phyloP scores from a whole-genome alignment of 2,888 invertebrate genomes.

The Harpalus rubripes region DNA sequence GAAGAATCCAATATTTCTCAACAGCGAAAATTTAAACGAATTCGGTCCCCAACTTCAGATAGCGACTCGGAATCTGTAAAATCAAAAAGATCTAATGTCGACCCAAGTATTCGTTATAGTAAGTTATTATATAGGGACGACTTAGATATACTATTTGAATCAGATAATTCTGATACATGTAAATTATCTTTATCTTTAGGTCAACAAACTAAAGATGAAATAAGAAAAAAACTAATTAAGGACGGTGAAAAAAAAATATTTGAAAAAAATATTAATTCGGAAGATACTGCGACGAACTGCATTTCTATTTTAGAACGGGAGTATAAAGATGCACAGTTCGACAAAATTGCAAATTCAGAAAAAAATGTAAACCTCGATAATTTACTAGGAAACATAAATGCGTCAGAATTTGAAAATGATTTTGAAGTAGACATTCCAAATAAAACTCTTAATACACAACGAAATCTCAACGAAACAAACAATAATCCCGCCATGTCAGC shows the following conservation, averaged over 20 bases:
- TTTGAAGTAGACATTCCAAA: constrained; percentile 18
- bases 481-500: constrained; percentile 31
- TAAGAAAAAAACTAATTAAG: constrained; percentile 41
- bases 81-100: constrained; percentile 53
- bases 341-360: constrained; percentile 11
- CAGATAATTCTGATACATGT: constrained; percentile 20
- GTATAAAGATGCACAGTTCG: constrained; percentile 45
- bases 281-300: constrained; percentile 44
- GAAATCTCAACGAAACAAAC: background rate
- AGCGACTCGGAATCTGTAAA: constrained; percentile 68
- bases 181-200: constrained; percentile 43
- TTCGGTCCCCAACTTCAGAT: constrained; percentile 67
- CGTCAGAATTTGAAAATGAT: constrained; percentile 29
- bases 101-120: constrained; percentile 60
- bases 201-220: constrained; percentile 66
- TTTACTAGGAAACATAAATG: constrained; percentile 26
- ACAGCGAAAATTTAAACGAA: constrained; percentile 68
- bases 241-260: background rate
- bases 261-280: background rate
- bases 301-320: constrained; percentile 49
- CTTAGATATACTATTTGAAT: constrained; percentile 71
- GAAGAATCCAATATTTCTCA: background rate
- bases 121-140: constrained; percentile 72
- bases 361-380: constrained; percentile 45
- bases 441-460: constrained; percentile 1